phyloP scores from a whole-genome alignment of 1,140 invertebrate species.

The Zaprionus gabonicus region DNA sequence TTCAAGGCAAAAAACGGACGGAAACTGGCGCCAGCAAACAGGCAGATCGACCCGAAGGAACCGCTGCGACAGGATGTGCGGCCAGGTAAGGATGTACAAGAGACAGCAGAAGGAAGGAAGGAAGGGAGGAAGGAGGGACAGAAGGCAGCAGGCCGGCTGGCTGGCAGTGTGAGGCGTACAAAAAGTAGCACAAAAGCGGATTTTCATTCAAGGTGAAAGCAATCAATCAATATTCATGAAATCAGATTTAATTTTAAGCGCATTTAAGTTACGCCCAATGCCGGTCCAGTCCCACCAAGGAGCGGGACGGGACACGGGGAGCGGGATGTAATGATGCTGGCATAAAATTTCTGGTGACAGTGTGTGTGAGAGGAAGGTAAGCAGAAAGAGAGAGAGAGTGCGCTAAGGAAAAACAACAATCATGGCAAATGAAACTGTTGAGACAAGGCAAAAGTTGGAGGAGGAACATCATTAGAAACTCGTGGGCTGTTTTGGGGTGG shows the following conservation, averaged over 20 bases:
- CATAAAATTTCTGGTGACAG: slow-evolving; percentile 67
- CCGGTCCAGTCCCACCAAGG: background rate
- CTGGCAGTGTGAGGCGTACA: slow-evolving; percentile 27
- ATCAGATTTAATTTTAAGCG: slow-evolving; percentile 83
- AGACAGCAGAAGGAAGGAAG: slow-evolving; percentile 3
- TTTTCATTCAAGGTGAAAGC: slow-evolving; percentile 83
- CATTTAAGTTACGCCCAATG: slow-evolving; percentile 71
- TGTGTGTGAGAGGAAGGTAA: slow-evolving; percentile 28
- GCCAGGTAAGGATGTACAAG: slow-evolving; percentile 56
- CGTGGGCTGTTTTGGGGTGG: slow-evolving; percentile 22
- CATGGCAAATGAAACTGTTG: slow-evolving; percentile 73
- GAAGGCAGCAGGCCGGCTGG: slow-evolving; percentile 9
- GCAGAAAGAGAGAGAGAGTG: slow-evolving; percentile 8
- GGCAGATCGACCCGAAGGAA: slow-evolving; percentile 44
- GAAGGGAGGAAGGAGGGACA: background rate
- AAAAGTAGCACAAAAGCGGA: slow-evolving; percentile 79
- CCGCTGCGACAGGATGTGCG: slow-evolving; percentile 52
- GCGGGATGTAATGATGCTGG: slow-evolving; percentile 65
- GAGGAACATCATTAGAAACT: slow-evolving; percentile 78
- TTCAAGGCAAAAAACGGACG: slow-evolving; percentile 53
- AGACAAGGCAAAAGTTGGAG: slow-evolving; percentile 67
- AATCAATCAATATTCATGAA: slow-evolving; percentile 83
- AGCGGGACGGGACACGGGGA: background rate
- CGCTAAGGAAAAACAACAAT: slow-evolving; percentile 59
- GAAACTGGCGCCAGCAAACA: slow-evolving; percentile 45